Evolutionary conservation across 1,140 invertebrate genomes (phyloP), one percentile per base, ranked within the genome.

Genomic region (Plectrocnemia conspersa): DNA sequence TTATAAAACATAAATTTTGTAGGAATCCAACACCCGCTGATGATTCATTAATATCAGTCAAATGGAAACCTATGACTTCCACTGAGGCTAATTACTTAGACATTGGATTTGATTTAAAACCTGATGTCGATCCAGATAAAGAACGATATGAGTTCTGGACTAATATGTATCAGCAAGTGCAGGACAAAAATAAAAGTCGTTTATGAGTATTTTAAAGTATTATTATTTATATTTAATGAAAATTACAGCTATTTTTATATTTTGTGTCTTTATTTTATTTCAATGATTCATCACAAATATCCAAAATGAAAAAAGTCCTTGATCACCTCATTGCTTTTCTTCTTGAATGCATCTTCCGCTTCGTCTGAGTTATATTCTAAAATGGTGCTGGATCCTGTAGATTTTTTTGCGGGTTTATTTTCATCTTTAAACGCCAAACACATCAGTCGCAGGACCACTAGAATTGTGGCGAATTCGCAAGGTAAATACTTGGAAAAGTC

Each of bases 71-170:
- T 27, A 13, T 58, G n/a, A 52, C 33, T 9, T n/a, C 22, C 19
- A 23, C 23, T 3, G 36, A 47, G 16, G n/a, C 46, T n/a, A 41
- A 63, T 53, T 67, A 50, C 42, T 52, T 67, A 21, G 58, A 63
- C 38, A 66, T 67, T 46, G 63, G 55, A 2, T 48, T 50, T 15
- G 57, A 64, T 23, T 50, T 65, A 38, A 54, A 52, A 41, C 11
- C 52, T 3, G 60, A 48, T 19, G 42, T 45, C 9, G 52, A 65
- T 58, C 64, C 64, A 2, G 62, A 65, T 10, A 47, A 57, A 6
- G 60, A 64, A 52, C 19, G 65, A 40, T 61, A 61, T 29, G 48
- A 62, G 10, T 65, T 65, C 55, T 67, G 62, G 63, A 56, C 22
- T 9, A 36, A 50, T 9, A 36, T 50, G 11, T 50, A 50, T 38